Base-by-base conservation (phyloP, 2,113 vertebrate genomes). In the Callorhinus ursinus region DNA sequence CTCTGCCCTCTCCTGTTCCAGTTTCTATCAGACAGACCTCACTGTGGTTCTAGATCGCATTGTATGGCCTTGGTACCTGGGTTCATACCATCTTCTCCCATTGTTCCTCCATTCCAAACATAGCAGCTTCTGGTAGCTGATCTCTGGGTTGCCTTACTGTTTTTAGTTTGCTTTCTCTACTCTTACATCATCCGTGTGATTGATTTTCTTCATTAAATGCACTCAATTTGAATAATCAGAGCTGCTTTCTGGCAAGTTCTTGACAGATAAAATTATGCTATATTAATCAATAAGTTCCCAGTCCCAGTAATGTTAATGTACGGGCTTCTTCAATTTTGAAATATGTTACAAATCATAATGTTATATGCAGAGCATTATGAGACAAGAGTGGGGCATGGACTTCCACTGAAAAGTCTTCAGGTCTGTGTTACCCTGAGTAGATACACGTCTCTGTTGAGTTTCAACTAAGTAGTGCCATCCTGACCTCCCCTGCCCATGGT, bases 221-320 rank as follows among this genome's bases (percentile, higher is more conserved):
- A 83, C 11, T 83, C 33, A 77, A 13, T 82, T 93, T 87, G 76
- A 71, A 77, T n/a, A 90, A 74, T 85, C 36, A 65, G 53, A 89
- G 74, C 36, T 51, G 21, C 22, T 94, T 88, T 88, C 59, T 72
- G 18, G 19, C 9, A 80, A 67, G 31, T 59, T 33, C 26, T 67
- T 90, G 55, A 42, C 72, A 77, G n/a, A 65, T 42, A 65, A 83
- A 86, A 22, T 90, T 81, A 86, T 80, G 26, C 19, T 63, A 4
- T 46, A 77, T 39, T 94, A 79, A 88, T 93, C n/a, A 94, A 81
- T 79, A 74, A 74, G 33, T 74, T 39, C 76, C 79, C 28, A 93
- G 59, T 90, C 61, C 57, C 42, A 24, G 18, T 46, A 53, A 24
- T 57, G 26, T 4, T 84, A 42, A 87, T 74, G n/a, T 88, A 39